Base-by-base conservation (phyloP, 2,888 invertebrate species). In the Mesorhabditis sp. region DNA sequence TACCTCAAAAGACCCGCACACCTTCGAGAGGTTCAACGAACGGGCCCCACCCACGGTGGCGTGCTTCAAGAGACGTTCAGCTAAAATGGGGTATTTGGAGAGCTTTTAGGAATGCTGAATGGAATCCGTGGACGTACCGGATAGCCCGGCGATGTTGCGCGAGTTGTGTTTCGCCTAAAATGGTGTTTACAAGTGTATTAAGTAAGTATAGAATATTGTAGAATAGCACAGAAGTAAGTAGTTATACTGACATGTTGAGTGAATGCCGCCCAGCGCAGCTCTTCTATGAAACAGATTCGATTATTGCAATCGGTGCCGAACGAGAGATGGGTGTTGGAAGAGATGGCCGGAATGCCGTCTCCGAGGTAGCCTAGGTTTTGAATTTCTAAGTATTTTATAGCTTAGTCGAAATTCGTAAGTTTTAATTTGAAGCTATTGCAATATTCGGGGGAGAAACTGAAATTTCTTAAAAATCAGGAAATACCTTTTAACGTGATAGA, bases 251-350 rank as follows among this genome's bases (percentile, higher is more conserved):
- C 83, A 74, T 84, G 83, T 70, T 84, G 85, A 7, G 80, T 75
- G 67, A 81, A 84, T 41, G 80, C 78, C 41, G 83, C 76, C 84
- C 83, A 84, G 69, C 85, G 70, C 82, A 85, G 79, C 65, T 84
- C 85, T 66, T 84, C 85, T 15, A 83, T 45, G 62, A 84, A 78
- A 15, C 78, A 75, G 43, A 84, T 77, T 62, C 85, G 74, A 65
- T 84, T 82, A 62, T 84, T 84, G 72, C 85, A 85, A 68, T 84
- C 85, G 0, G 85, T 82, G 10, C 85, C 85, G n/a, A 84, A 76
- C 44, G 78, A 81, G 63, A 84, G 66, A 7, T 69, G 71, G 43
- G 79, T 72, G 42, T 68, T 67, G 43, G 75, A 76, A 50, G 65
- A 74, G 64, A 84, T 66, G 28, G 67, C 62, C 1, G 84, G 84